Percentiles rank a stretch among this genome's conserved stretches.
phyloP scores from a whole-genome alignment of 2,888 invertebrate genomes.

The Lasiommata megera region DNA sequence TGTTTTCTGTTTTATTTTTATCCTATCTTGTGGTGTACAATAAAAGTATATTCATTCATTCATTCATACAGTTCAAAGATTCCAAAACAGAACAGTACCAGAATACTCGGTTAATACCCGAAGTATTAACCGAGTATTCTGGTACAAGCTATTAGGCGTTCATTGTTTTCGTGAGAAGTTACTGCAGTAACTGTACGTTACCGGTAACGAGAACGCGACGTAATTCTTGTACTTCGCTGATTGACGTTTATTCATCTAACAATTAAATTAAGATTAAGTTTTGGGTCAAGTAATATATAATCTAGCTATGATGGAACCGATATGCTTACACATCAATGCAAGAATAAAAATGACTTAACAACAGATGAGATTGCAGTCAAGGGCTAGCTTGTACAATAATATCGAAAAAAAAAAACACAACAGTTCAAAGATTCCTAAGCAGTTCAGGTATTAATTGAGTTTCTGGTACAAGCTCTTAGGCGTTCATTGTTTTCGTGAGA shows the following conservation, averaged over 20 bases:
- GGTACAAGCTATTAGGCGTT: not conserved
- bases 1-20: too few relatives aligned
- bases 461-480: not conserved
- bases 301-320: too few relatives aligned
- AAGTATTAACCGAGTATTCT: not conserved
- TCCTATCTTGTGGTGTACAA: too few relatives aligned
- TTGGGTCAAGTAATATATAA: not conserved
- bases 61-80: not conserved
- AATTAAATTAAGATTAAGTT: not conserved
- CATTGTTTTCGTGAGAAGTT: not conserved
- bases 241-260: constrained; percentile 13
- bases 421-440: not conserved
- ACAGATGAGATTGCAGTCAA: too few relatives aligned
- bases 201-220: constrained; percentile 18
- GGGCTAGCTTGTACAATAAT: too few relatives aligned
- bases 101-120: not conserved
- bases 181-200: constrained; percentile 20
- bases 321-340: too few relatives aligned
- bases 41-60: too few relatives aligned
- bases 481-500: not conserved
- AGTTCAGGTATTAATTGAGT: not conserved
- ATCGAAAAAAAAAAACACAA: not conserved
- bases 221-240: constrained; percentile 18
- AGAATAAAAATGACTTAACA: too few relatives aligned
- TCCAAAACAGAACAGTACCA: not conserved